Evolutionary conservation across 2,797 vertebrate species (phyloP), one percentile per base, ranked within the genome.

Genomic region (Channallabes apus): DNA sequence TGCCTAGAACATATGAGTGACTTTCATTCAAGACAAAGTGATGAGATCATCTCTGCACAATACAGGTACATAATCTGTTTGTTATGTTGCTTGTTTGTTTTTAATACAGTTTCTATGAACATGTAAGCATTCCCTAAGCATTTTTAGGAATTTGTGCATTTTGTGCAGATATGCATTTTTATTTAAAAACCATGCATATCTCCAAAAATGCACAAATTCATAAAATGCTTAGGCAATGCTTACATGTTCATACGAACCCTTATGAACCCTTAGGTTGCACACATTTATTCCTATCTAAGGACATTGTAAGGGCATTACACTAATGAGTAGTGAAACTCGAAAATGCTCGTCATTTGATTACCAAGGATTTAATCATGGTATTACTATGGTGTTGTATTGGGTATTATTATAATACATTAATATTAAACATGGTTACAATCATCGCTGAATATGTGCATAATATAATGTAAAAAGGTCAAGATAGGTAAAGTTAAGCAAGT

Each of bases 1-100:
- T 17, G 89, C 86, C 87, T 91, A 91, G 80, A 85, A 88, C 83
- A 89, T 91, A 65, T 56, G 29, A 87, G 84, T 71, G 73, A 87
- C 69, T 87, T 80, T 87, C 90, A 82, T 84, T 89, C 87, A 15
- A 92, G 93, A 88, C 88, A 91, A 78, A 91, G 88, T 90, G 90
- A 88, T 86, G 88, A 90, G 90, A 88, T 87, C 65, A 86, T 88
- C 82, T 67, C 87, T 84, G 86, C 91, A 54, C 73, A 7, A 64
- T 82, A 82, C 90, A 85, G 93, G 94, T 95, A 93, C 18, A 29
- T 24, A 54, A 82, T 54, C 29, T 56, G 80, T 17, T 46, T 79
- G 38, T 38, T 59, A 61, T 22, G 35, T 51, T 51, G 41, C 41
- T 9, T 51, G 2, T 51, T 51, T 12, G 46, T 12, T 51, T 51